Evolutionary conservation across 1,140 invertebrate species (phyloP).

Genomic region (Eulimnadia texana): DNA sequence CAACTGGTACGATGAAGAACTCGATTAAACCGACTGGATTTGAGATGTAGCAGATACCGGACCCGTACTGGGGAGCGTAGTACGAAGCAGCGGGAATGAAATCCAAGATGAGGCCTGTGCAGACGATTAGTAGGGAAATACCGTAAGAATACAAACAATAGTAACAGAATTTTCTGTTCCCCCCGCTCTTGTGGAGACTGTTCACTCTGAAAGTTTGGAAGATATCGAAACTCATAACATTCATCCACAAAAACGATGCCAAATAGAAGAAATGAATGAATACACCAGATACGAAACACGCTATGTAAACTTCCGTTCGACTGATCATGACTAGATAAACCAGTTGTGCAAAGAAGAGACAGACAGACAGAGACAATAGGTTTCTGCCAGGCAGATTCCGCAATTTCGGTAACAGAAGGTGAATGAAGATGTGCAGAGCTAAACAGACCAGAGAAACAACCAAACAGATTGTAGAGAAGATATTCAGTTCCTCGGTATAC

Average conservation of each 20-base stretch:
- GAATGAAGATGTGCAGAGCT: constrained; percentile 31
- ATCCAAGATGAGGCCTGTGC: constrained; percentile 23
- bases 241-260: constrained; percentile 90
- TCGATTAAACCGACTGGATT: constrained; percentile 23
- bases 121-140: constrained; percentile 23
- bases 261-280: constrained; percentile 85
- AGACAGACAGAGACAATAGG: constrained; percentile 34
- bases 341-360: constrained; percentile 33
- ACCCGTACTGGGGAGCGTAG: constrained; percentile 24
- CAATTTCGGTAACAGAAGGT: constrained; percentile 31
- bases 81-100: constrained; percentile 16
- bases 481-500: constrained; percentile 18
- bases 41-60: constrained; percentile 26
- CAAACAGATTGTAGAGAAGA: constrained; percentile 26
- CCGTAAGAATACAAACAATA: constrained; percentile 29
- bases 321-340: constrained; percentile 29
- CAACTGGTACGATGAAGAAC: constrained; percentile 32
- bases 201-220: constrained; percentile 56
- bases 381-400: constrained; percentile 38
- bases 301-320: constrained; percentile 13
- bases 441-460: constrained; percentile 30
- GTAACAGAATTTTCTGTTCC: constrained; percentile 12
- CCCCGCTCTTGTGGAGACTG: neutral
- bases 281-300: constrained; percentile 45
- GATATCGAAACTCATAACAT: constrained; percentile 89